Percentiles rank a stretch among this genome's conserved stretches.
Evolutionary conservation across 2,888 invertebrate genomes (phyloP).

Genomic region (Vannuccia rotundouncinata): DNA sequence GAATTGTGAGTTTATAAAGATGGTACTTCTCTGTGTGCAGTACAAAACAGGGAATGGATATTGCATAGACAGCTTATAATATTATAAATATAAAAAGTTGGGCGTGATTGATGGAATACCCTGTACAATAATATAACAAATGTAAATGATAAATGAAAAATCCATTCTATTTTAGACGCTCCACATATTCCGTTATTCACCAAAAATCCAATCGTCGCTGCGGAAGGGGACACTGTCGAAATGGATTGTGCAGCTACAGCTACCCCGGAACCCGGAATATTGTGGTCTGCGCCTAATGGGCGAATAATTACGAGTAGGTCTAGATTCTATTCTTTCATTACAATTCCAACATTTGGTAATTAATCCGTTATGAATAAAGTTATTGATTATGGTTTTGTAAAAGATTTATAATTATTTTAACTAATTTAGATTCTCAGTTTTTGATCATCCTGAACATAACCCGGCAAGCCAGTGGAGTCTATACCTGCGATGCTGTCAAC

Average conservation of each 20-base stretch:
- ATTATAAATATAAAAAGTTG: too few species aligned
- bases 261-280: not conserved
- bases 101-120: too few species aligned
- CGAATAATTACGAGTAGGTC: not conserved
- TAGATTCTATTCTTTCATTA: too few species aligned
- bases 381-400: not conserved
- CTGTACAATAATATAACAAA: too few species aligned
- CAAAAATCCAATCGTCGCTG: not conserved
- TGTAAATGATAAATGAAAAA: too few species aligned
- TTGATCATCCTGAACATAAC: not conserved
- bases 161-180: constrained; percentile 16
- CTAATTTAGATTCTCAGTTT: not conserved
- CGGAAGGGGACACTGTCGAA: not conserved
- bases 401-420: not conserved
- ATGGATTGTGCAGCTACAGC: not conserved
- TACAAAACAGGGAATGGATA: too few species aligned
- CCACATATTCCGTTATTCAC: not conserved
- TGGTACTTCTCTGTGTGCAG: constrained; percentile 11
- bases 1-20: constrained; percentile 13
- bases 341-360: too few species aligned
- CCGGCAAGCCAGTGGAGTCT: not conserved
- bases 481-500: not conserved
- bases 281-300: not conserved
- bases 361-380: not conserved
- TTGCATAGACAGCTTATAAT: too few species aligned